Evolutionary conservation across 2,113 vertebrate species (phyloP), one percentile per base, ranked within the genome.

Genomic region (Morone chrysops): DNA sequence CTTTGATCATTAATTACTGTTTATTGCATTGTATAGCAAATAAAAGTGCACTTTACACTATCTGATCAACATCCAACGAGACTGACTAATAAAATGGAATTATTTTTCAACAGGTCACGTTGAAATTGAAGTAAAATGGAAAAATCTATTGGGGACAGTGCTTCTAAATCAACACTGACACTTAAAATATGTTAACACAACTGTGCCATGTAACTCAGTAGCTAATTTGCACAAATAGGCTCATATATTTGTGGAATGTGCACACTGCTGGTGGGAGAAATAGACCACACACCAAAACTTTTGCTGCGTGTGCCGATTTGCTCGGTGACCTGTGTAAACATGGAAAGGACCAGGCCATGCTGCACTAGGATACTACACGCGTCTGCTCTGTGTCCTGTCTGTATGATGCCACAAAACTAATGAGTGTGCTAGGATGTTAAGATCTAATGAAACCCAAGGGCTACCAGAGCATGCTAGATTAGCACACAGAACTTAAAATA

Each of bases 391-490:
- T 20, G 45, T 7, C 40, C 7, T 31, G 2, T 68, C 10, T 45
- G 7, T 68, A 18, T 57, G 41, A 71, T 8, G 6, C 56, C 22
- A 20, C 51, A 63, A 59, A 16, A 36, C 36, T 51, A 54, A 56
- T 20, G 62, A 14, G 61, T 76, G 62, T 86, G 87, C 76, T 88
- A 91, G 31, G 87, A 90, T 91, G 87, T 88, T 88, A 81, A 54
- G 60, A 85, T 87, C 87, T 91, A 93, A 94, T 94, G 93, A 93
- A 91, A 91, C 82, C 80, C 80, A 86, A 90, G 74, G 85, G 87
- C 86, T 88, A 70, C 76, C 81, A 88, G 76, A 85, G 83, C 61
- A 83, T 81, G 81, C 53, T 75, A 86, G 82, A 91, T 85, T 84
- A 83, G 78, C 74, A 84, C 81, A 88, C 72, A 73, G 57, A 89